phyloP scores from a whole-genome alignment of 2,888 invertebrate species.

The Portevinia maculata region DNA sequence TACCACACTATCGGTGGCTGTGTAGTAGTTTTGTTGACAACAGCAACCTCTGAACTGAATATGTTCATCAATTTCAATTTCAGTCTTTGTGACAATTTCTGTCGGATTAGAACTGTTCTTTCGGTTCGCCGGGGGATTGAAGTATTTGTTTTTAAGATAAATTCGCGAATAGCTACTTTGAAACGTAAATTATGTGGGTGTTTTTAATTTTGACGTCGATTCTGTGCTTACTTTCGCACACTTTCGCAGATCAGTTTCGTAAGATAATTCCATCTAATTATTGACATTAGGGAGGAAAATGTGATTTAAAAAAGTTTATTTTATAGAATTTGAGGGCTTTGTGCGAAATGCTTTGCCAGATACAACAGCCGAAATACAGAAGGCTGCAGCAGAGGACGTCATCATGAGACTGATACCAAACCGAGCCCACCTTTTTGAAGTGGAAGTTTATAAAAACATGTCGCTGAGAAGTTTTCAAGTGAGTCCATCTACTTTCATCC shows the following conservation, averaged over 20 bases:
- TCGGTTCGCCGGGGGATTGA: no score
- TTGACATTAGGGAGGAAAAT: neutral
- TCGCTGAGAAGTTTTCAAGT: slow-evolving; percentile 59
- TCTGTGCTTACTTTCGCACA: slow-evolving; percentile 20
- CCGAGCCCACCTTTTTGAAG: slow-evolving; percentile 57
- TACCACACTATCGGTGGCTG: neutral
- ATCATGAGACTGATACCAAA: slow-evolving; percentile 60
- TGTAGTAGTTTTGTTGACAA: neutral
- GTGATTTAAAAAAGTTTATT: no score
- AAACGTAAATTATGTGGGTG: slow-evolving; percentile 36
- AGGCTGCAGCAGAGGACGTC: slow-evolving; percentile 56
- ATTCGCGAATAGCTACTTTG: neutral
- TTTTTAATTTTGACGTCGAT: slow-evolving; percentile 29
- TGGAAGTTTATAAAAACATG: slow-evolving; percentile 50
- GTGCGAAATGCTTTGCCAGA: slow-evolving; percentile 52
- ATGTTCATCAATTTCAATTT: no score
- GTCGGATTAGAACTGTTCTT: no score
- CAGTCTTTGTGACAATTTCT: no score
- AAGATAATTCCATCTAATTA: slow-evolving; percentile 11
- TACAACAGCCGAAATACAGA: slow-evolving; percentile 57
- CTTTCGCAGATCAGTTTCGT: slow-evolving; percentile 33
- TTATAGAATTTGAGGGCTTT: slow-evolving; percentile 29
- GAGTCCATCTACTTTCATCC: slow-evolving; percentile 7
- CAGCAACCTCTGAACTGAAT: no score
- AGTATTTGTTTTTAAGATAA: slow-evolving; percentile 8